Conservation (phyloP, 2,888 invertebrate species). For the Cephus sareptanus region DNA sequence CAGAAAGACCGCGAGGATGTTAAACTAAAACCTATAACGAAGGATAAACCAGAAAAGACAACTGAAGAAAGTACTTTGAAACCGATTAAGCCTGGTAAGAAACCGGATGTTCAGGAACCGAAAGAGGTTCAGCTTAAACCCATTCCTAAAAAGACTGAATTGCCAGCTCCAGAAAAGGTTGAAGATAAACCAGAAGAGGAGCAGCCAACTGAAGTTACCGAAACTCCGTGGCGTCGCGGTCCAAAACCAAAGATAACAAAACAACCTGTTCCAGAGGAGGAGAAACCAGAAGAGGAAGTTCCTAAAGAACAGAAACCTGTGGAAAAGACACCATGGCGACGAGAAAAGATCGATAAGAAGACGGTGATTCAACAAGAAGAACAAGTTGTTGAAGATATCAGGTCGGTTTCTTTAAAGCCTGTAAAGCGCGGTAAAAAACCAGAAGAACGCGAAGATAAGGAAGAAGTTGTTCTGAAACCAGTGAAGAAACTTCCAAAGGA, state of each 20-base stretch:
- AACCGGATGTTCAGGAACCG: constrained; percentile 50
- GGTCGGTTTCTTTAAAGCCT: constrained; percentile 32
- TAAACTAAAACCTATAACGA: constrained; percentile 21
- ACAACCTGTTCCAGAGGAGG: constrained; percentile 20
- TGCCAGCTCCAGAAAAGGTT: constrained; percentile 56
- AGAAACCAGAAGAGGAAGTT: constrained; percentile 40
- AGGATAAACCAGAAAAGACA: constrained; percentile 43
- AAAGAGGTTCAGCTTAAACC: constrained; percentile 33
- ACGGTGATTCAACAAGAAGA: constrained; percentile 42
- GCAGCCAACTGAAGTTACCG: constrained; percentile 55
- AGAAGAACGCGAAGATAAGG: constrained; percentile 36
- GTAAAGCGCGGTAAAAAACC: constrained; percentile 29
- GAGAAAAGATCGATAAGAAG: constrained; percentile 54
- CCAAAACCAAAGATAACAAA: constrained; percentile 26
- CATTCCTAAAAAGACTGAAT: constrained; percentile 57
- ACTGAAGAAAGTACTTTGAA: constrained; percentile 40
- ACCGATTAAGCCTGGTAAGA: constrained; percentile 25
- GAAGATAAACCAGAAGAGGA: constrained; percentile 62
- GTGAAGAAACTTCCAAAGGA: constrained; percentile 21
- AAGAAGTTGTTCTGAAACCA: constrained; percentile 32
- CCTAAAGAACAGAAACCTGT: constrained; percentile 34
- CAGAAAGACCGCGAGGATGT: constrained; percentile 15
- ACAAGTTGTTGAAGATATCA: constrained; percentile 22
- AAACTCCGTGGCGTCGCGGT: constrained; percentile 55
- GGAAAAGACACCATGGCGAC: constrained; percentile 53